Evolutionary conservation across 2,797 vertebrate species (phyloP), one percentile per base, ranked within the genome.

Genomic region (Benthosema pterotum): DNA sequence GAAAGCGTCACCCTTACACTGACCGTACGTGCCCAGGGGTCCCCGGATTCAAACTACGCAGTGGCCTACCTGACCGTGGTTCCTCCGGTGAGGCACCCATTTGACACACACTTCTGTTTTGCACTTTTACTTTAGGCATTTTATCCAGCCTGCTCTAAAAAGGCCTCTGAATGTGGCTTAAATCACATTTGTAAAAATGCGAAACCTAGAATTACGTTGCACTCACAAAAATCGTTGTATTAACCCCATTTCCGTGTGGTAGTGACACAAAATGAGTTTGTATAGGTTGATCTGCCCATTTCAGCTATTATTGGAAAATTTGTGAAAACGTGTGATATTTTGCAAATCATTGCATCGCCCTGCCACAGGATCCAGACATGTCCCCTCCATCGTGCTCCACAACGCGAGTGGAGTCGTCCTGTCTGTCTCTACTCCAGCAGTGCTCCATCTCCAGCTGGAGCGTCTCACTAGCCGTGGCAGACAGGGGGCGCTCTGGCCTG

Each of bases 1-100:
- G 82, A 75, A 0, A 78, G 89, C 0, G 88, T 94, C 57, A 90
- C 79, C 1, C 85, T 96, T n/a, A 93, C 91, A 0, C 87, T 94
- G 59, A 91, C 84, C 0, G 91, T 89, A 2, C 74, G 11, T 1
- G 80, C 78, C 45, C 63, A 62, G 18, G 75, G 88, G 78, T 88
- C 83, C 13, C 17, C 71, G 12, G 90, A 92, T 57, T 79, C 84
- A 17, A 93, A 94, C 71, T 93, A 92, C 5, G 92, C 89, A 11
- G 91, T 94, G 67, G 69, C 77, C 43, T 91, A 91, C 63, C 61
- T 94, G 69, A 90, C 78, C 12, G 88, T 93, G 25, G 70, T 91
- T 8, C 83, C 87, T 0, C 81, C 57, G 71, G 93, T 93, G 62
- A 90, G 86, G 9, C 11, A 14, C 3, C 42, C 11, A 52, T 16